Conservation (phyloP, 2,113 vertebrate genomes). For the Psettodes erumei region DNA sequence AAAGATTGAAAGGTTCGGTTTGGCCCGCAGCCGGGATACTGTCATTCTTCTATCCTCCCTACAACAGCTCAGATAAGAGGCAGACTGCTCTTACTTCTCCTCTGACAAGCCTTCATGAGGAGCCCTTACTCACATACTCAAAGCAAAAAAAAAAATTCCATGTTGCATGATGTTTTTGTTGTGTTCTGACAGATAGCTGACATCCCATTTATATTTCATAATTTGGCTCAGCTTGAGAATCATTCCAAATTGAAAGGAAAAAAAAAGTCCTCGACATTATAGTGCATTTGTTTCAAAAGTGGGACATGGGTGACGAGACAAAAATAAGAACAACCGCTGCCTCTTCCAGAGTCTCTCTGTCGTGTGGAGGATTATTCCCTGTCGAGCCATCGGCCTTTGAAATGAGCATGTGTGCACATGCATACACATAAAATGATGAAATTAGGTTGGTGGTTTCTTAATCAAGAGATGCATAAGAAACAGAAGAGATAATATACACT, state of each 20-base stretch:
- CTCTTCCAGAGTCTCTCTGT: slow-evolving; percentile 20
- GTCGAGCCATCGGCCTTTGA: slow-evolving; percentile 29
- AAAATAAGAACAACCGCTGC: slow-evolving; percentile 32
- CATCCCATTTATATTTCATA: slow-evolving; percentile 53
- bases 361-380: slow-evolving; percentile 20
- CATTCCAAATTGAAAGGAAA: slow-evolving; percentile 11
- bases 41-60: slow-evolving; percentile 65
- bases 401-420: neutral
- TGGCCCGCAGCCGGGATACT: slow-evolving; percentile 74
- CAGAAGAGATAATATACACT: slow-evolving; percentile 9
- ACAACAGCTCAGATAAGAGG: slow-evolving; percentile 38
- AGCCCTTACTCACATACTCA: slow-evolving; percentile 18
- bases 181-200: slow-evolving; percentile 44
- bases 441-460: slow-evolving; percentile 14
- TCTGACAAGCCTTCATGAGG: slow-evolving; percentile 13
- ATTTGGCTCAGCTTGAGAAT: slow-evolving; percentile 36
- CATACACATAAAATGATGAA: neutral
- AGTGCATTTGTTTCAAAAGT: slow-evolving; percentile 43
- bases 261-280: slow-evolving; percentile 21
- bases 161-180: slow-evolving; percentile 43
- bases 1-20: slow-evolving; percentile 67
- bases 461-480: neutral
- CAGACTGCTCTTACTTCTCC: neutral
- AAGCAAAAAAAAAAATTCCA: slow-evolving; percentile 18
- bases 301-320: slow-evolving; percentile 24